Percentiles rank a stretch among this genome's conserved stretches.
Evolutionary conservation across 2,797 vertebrate species (phyloP).

Genomic region (Clarias fuscus): DNA sequence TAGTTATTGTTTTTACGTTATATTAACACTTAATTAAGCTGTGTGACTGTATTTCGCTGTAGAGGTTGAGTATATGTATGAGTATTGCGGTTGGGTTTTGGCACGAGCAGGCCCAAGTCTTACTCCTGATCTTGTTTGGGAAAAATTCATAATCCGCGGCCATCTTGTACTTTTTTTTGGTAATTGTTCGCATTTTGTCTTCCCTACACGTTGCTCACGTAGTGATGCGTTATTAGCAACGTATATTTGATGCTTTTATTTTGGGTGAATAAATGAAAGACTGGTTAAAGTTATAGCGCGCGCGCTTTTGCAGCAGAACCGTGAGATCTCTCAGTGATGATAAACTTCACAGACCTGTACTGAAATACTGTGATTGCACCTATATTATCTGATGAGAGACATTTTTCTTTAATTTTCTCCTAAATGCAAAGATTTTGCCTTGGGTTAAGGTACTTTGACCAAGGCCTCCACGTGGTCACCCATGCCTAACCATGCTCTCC

Average conservation of each 20-base stretch:
- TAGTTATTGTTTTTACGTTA: neutral
- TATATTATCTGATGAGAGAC: constrained; percentile 70
- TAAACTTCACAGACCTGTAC: constrained; percentile 79
- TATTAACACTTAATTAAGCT: neutral
- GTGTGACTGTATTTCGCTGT: neutral
- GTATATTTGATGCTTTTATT: neutral
- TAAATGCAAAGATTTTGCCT: neutral
- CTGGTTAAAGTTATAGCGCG: neutral
- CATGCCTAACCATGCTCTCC: neutral
- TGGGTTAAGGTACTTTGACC: no score
- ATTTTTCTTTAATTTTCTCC: neutral
- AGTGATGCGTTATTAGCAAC: rapidly evolving
- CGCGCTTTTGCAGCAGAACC: neutral
- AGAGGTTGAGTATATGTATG: rapidly evolving
- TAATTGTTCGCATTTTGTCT: rapidly evolving
- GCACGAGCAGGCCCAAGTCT: neutral
- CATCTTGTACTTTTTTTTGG: constrained; percentile 49
- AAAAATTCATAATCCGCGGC: constrained; percentile 47
- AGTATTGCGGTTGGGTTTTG: no score
- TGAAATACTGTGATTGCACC: constrained; percentile 76
- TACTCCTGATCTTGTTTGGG: rapidly evolving
- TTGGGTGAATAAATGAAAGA: neutral
- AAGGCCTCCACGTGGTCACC: neutral
- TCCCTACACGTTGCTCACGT: no score
- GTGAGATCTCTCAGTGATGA: constrained; percentile 72